Conservation (phyloP, 2,888 invertebrate genomes). For the Glomeris marginata region DNA sequence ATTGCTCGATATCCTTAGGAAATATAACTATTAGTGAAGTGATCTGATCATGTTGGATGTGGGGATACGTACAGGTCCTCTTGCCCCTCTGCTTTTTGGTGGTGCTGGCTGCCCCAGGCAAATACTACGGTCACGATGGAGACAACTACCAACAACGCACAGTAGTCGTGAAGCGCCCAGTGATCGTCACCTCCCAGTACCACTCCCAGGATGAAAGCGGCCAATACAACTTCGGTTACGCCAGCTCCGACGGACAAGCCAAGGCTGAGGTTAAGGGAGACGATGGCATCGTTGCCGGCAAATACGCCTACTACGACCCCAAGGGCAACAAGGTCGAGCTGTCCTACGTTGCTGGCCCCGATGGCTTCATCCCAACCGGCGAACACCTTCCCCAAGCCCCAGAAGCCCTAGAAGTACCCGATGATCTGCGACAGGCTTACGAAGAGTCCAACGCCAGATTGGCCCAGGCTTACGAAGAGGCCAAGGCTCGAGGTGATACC, state of each 20-base stretch:
- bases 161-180: neutral
- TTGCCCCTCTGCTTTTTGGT: too few relatives aligned
- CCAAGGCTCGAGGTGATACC: neutral
- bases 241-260: constrained; percentile 9
- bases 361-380: constrained; percentile 6
- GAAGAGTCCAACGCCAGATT: constrained; percentile 6
- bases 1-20: too few relatives aligned
- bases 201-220: constrained; percentile 9
- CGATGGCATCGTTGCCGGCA: constrained; percentile 9
- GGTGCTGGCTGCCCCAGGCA: too few relatives aligned
- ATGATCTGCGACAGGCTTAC: constrained; percentile 8
- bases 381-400: constrained; percentile 5
- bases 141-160: too few relatives aligned
- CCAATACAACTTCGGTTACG: constrained; percentile 10
- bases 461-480: constrained; percentile 1
- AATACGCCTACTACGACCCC: constrained; percentile 8
- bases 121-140: too few relatives aligned
- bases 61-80: too few relatives aligned
- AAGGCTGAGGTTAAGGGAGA: constrained; percentile 10
- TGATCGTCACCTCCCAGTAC: constrained; percentile 8
- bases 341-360: constrained; percentile 8
- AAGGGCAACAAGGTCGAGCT: constrained; percentile 7
- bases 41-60: too few relatives aligned
- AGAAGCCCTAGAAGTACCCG: constrained; percentile 4
- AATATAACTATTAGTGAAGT: too few relatives aligned